phyloP scores from a whole-genome alignment of 1,140 invertebrate species.

The Polypedilum pembai region DNA sequence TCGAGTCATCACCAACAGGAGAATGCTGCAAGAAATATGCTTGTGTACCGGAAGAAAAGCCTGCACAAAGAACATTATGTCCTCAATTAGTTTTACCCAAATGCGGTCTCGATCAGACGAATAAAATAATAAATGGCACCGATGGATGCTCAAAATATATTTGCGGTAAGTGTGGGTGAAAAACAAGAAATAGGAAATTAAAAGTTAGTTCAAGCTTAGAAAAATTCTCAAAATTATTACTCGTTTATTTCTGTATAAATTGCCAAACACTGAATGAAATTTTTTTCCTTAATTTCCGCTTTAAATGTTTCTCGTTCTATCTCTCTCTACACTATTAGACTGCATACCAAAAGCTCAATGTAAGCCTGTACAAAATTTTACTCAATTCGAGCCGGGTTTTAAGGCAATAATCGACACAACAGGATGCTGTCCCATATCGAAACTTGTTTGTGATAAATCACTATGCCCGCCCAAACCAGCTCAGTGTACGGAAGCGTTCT shows the following conservation, averaged over 20 bases:
- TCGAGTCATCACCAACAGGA: constrained; percentile 46
- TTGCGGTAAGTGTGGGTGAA: constrained; percentile 50
- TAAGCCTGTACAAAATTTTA: constrained; percentile 44
- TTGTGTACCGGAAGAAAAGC: constrained; percentile 52
- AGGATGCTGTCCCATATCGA: constrained; percentile 60
- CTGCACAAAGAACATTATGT: constrained; percentile 46
- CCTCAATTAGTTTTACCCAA: constrained; percentile 54
- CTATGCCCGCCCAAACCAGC: constrained; percentile 51
- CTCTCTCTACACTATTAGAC: constrained; percentile 44
- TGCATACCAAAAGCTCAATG: constrained; percentile 64
- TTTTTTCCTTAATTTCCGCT: background rate
- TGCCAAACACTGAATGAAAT: background rate
- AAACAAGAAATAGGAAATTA: too few relatives aligned
- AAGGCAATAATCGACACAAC: constrained; percentile 48
- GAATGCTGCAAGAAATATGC: constrained; percentile 62
- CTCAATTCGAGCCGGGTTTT: constrained; percentile 53
- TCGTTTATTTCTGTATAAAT: too few relatives aligned
- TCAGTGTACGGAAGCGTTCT: constrained; percentile 51
- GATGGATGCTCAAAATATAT: constrained; percentile 60
- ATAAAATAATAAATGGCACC: constrained; percentile 53
- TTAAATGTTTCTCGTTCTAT: background rate
- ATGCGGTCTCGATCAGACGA: constrained; percentile 60
- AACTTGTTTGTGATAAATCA: constrained; percentile 52
- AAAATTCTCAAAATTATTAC: too few relatives aligned
- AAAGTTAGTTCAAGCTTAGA: too few relatives aligned